Base-by-base conservation (phyloP, 2,888 invertebrate species). In the Lasioglossum zephyrum region DNA sequence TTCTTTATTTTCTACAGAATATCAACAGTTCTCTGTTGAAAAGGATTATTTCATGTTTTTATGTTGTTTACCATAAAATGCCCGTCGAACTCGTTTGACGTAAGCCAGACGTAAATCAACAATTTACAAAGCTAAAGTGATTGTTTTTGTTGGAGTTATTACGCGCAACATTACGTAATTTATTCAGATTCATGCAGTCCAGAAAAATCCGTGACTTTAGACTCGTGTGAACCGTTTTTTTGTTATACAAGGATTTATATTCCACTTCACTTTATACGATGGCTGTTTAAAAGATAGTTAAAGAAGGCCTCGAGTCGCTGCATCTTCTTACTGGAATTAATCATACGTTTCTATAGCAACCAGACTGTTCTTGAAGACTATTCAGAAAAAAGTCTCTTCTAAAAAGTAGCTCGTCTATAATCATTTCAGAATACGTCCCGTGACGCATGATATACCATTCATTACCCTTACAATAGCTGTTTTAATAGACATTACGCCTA, bases 401-500 rank as follows among this genome's bases (percentile, higher is more conserved):
- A 11, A 53, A 39, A 70, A 73, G 53, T 31, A 39, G 44, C 4
- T 16, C 26, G n/a, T 72, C 26, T 4, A 47, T 53, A 79, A 53
- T 79, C 41, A 26, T 31, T 9, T 3, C n/a, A 26, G n/a, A 60
- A 41, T 22, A n/a, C 31, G 31, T 26, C 41, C 49, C 47, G 41
- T 72, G 77, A 69, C 78, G 73, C 47, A 49, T 70, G 78, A 87
- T 74, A 63, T 66, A n/a, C 36, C 49, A 47, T 83, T 88, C 78
- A 79, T 88, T 83, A 81, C 73, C 70, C 76, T n/a, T 11, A 47
- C 73, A 75, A 76, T 85, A 47, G 72, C 41, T 41, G 60, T 11
- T 76, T 53, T 66, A 80, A 79, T 76, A 63, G 57, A 41, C 63
- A 73, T 41, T 63, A 77, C 66, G 36, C n/a, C 49, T 80, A 60